These are phyloP conservation scores for Plecotus auritus DNA, from an alignment of 2,113 vertebrate species.

Conservation along the genomic window DNA sequence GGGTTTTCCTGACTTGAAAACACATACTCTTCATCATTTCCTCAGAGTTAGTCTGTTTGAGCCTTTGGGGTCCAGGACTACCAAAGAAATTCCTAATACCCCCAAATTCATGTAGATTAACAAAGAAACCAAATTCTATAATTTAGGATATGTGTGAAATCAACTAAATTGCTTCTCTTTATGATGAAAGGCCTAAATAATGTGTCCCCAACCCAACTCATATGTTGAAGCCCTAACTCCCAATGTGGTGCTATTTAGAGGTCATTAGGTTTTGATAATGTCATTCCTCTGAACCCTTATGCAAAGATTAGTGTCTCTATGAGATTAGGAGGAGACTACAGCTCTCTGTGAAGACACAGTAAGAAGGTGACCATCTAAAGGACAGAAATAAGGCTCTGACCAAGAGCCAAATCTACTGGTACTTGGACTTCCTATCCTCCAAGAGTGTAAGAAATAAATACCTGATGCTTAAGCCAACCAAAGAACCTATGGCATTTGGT, in stretches of 20 bases:
- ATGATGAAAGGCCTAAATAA: neutral
- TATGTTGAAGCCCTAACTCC: neutral
- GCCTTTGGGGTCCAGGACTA: neutral
- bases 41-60: neutral
- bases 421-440: neutral
- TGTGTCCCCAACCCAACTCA: neutral
- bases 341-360: neutral
- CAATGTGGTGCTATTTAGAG: neutral
- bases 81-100: neutral
- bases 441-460: neutral
- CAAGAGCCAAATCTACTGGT: neutral
- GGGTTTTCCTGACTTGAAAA: neutral
- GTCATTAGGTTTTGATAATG: neutral
- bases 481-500: neutral
- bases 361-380: neutral
- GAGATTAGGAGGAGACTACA: neutral
- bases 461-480: neutral
- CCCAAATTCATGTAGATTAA: neutral
- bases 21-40: neutral
- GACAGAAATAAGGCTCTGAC: neutral
- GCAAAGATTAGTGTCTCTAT: neutral
- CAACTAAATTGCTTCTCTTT: neutral
- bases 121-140: neutral
- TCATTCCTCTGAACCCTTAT: neutral
- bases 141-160: neutral